A percentile compares a stretch with the other conserved stretches of the same genome.
Evolutionary conservation across 1,140 invertebrate species (phyloP).

Genomic region (Pogonus chalceus): DNA sequence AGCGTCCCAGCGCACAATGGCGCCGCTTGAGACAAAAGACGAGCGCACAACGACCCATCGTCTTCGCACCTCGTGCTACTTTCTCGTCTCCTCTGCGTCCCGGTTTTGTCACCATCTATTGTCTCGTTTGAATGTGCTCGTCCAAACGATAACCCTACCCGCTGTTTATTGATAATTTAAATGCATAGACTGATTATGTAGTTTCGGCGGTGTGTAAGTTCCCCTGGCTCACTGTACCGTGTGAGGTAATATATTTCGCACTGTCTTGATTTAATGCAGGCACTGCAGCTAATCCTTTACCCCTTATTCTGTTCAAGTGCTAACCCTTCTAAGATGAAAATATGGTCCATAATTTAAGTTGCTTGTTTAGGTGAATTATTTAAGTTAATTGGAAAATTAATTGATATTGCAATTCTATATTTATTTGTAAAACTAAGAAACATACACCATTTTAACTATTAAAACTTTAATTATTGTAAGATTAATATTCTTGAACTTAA

Average conservation of each 20-base stretch:
- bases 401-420: too few relatives aligned
- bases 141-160: conserved; percentile 6
- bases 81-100: not conserved
- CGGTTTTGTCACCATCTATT: not conserved
- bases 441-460: too few relatives aligned
- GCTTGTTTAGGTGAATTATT: too few relatives aligned
- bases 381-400: too few relatives aligned
- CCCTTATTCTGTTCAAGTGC: too few relatives aligned
- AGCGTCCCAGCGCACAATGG: not conserved
- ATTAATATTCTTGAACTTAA: too few relatives aligned
- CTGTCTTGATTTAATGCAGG: not conserved
- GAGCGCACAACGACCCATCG: not conserved
- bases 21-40: conserved; percentile 1
- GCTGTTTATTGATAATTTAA: conserved; percentile 7
- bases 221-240: not conserved
- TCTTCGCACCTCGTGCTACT: not conserved
- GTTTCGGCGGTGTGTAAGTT: not conserved
- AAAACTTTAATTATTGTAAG: too few relatives aligned
- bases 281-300: too few relatives aligned
- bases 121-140: conserved; percentile 4
- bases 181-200: conserved; percentile 7
- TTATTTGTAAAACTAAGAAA: too few relatives aligned
- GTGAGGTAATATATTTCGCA: conserved; percentile 1
- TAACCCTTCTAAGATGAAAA: too few relatives aligned
- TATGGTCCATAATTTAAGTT: too few relatives aligned